Conservation (phyloP, 2,888 invertebrate genomes). For the Trissoscelio sp. region DNA sequence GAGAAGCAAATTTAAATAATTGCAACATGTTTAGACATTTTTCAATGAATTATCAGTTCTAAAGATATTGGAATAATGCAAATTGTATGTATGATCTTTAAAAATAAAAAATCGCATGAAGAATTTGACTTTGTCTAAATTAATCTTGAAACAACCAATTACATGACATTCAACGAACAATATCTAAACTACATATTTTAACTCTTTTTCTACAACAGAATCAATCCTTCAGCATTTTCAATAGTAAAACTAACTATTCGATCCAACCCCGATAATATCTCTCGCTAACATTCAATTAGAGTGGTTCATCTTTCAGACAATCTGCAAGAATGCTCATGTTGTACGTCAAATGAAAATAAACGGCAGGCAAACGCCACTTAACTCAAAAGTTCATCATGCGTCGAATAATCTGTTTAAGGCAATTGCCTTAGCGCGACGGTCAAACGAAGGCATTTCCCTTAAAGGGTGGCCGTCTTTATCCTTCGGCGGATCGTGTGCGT, state of each 20-base stretch:
- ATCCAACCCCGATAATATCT: slow-evolving; percentile 48
- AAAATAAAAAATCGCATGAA: too few species aligned
- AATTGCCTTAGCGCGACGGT: slow-evolving; percentile 69
- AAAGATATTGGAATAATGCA: too few species aligned
- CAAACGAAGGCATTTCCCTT: slow-evolving; percentile 76
- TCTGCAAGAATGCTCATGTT: slow-evolving; percentile 63
- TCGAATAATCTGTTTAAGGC: slow-evolving; percentile 69
- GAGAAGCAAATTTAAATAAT: too few species aligned
- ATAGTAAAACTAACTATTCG: slow-evolving; percentile 24
- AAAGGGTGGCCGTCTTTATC: slow-evolving; percentile 72
- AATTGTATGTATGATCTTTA: too few species aligned
- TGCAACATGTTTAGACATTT: too few species aligned
- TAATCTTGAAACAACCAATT: too few species aligned
- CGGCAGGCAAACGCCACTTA: slow-evolving; percentile 27
- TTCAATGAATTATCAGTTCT: too few species aligned
- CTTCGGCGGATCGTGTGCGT: slow-evolving; percentile 30
- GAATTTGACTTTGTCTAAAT: too few species aligned
- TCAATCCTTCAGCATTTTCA: slow-evolving; percentile 10
- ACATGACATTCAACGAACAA: too few species aligned
- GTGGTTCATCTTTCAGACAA: slow-evolving; percentile 60
- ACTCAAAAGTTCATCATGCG: slow-evolving; percentile 65
- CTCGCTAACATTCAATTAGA: slow-evolving; percentile 60
- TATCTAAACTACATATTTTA: too few species aligned
- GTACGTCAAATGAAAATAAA: slow-evolving; percentile 61
- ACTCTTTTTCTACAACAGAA: background rate